These are phyloP conservation scores for Bufotes viridis DNA, from an alignment of 2,797 vertebrate species.

Conservation along the genomic window DNA sequence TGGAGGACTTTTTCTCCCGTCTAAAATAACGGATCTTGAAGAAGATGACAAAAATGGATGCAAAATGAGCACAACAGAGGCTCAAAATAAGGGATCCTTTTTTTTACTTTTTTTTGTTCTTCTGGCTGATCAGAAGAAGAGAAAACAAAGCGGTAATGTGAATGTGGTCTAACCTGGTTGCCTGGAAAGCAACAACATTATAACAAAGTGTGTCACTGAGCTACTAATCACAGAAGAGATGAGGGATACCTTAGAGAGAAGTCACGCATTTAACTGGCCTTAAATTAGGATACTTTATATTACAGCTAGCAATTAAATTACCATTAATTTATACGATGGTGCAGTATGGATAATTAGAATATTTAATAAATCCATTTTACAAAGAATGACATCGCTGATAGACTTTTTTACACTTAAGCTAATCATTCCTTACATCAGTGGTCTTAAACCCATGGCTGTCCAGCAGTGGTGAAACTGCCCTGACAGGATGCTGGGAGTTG, in stretches of 20 bases:
- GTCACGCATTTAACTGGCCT: neutral
- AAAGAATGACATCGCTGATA: neutral
- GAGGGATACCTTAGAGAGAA: neutral
- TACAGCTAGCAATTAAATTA: conserved; percentile 1
- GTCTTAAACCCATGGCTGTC: too few relatives aligned
- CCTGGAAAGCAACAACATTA: too few relatives aligned
- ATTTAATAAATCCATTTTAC: neutral
- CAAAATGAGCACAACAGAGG: too few relatives aligned
- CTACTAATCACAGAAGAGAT: neutral
- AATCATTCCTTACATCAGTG: neutral
- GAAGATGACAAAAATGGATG: too few relatives aligned
- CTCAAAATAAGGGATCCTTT: too few relatives aligned
- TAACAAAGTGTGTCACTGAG: neutral
- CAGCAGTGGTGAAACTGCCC: too few relatives aligned
- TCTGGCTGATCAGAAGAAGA: too few relatives aligned
- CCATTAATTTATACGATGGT: neutral
- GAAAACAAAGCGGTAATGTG: too few relatives aligned
- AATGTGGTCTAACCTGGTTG: too few relatives aligned
- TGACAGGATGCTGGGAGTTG: neutral
- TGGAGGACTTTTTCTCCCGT: too few relatives aligned
- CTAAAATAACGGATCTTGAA: too few relatives aligned
- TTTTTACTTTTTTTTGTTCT: too few relatives aligned
- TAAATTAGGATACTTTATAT: neutral
- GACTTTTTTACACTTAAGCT: neutral
- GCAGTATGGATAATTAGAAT: neutral